Percentiles rank a stretch among this genome's conserved stretches.
phyloP scores from a whole-genome alignment of 2,797 vertebrate genomes.

The Gymnopithys bicolor region DNA sequence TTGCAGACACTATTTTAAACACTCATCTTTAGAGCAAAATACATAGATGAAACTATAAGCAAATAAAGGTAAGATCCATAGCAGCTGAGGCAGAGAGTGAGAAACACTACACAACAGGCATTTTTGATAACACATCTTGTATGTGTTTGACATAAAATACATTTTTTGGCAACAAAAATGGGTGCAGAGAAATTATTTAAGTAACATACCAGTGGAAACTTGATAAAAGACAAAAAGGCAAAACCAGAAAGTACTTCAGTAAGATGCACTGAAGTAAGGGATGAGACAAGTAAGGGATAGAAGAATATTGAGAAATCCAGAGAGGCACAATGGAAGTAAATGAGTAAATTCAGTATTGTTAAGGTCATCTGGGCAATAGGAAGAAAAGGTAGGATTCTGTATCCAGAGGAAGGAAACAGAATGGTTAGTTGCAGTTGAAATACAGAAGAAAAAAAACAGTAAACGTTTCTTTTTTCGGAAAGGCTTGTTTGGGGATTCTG shows the following conservation, averaged over 20 bases:
- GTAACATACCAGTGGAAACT: neutral
- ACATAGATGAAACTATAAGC: neutral
- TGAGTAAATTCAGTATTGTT: neutral
- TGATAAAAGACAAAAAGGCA: neutral
- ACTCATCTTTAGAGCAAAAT: neutral
- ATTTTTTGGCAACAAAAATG: neutral
- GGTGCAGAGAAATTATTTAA: neutral
- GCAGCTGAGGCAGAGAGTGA: neutral
- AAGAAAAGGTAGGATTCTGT: neutral
- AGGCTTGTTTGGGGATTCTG: neutral
- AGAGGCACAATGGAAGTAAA: neutral
- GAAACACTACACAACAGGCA: neutral
- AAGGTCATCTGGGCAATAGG: neutral
- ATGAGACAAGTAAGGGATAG: neutral
- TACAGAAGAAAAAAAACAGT: neutral
- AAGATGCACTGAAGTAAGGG: neutral
- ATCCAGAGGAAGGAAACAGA: neutral
- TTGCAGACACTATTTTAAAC: neutral
- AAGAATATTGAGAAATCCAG: neutral
- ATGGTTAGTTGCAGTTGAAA: neutral
- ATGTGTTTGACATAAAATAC: neutral
- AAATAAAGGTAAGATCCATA: neutral
- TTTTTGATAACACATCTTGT: neutral
- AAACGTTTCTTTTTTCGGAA: neutral
- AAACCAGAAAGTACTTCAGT: neutral